Evolutionary conservation across 1,140 invertebrate genomes (phyloP), one percentile per base, ranked within the genome.

Genomic region (Drosophila nigromelanica): DNA sequence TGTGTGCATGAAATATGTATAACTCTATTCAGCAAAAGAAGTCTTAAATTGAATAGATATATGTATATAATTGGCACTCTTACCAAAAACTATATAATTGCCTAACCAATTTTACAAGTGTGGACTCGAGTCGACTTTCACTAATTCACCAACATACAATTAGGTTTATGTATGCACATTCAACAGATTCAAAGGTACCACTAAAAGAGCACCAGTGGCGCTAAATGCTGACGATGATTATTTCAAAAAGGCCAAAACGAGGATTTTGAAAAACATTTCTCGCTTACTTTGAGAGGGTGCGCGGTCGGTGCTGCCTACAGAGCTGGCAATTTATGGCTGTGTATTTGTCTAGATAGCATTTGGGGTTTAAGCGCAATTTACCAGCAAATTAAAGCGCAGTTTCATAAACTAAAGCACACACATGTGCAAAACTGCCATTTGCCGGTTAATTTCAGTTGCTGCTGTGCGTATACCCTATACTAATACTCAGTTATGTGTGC

Each of bases 311-410:
- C 48, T 12, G n/a, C n/a, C 30, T 24, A n/a, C 24, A 6, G 24
- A 24, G 45, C 27, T 18, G 55, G 58, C 55, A 73, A 68, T 73
- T 71, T 75, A 64, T 72, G 50, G 54, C 39, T 60, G 54, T 66
- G 56, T 71, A 45, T 71, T 62, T 70, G 72, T 52, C 37, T 72
- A 76, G 67, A 45, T 72, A 75, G 73, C 67, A 66, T 79, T 80
- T 79, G 76, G 69, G 73, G 82, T 87, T 89, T 64, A 61, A 70
- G 83, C 79, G 76, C 79, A 89, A 89, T 89, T 89, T 89, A 89
- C 76, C 83, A 89, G 83, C 69, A 89, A 89, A 89, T 89, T 89
- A 89, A 89, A 89, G 66, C 73, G 64, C 76, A 73, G 47, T 67
- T 76, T 52, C 27, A 75, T 42, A 77, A 64, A 52, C 73, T 35